A percentile compares a stretch with the other conserved stretches of the same genome.
These are phyloP conservation scores for Umimayanthus chanpuru DNA, from an alignment of 92 coral and sea anemone genomes.

Conservation along the genomic window DNA sequence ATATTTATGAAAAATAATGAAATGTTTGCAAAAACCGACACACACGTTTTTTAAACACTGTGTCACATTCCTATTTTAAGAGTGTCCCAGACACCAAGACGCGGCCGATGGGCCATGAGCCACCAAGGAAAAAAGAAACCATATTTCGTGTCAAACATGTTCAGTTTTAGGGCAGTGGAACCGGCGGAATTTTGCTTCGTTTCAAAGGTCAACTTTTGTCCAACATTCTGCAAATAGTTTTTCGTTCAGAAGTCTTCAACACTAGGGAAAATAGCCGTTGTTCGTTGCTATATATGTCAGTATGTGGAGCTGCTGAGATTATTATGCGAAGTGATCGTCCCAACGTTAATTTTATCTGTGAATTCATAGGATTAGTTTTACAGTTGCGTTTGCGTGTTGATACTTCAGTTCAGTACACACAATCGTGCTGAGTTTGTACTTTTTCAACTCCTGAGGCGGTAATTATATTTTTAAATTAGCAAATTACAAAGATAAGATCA, in stretches of 20 bases:
- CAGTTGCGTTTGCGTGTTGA: not conserved
- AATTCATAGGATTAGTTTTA: too few relatives aligned
- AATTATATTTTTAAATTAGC: not conserved
- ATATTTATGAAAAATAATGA: not conserved
- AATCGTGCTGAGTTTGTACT: not conserved
- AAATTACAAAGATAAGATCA: conserved; percentile 26
- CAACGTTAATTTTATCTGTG: too few relatives aligned
- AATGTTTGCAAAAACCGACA: not conserved
- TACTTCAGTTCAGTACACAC: not conserved
- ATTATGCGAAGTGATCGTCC: not conserved
- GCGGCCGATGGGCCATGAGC: not conserved
- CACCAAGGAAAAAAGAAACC: conserved; percentile 16
- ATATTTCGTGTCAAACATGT: conserved; percentile 14
- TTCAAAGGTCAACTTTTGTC: conserved; percentile 24
- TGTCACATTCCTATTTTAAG: not conserved
- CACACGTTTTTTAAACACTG: not conserved
- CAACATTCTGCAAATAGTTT: conserved; percentile 10
- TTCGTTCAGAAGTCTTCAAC: not conserved
- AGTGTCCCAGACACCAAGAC: not conserved
- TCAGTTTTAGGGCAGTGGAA: conserved; percentile 7
- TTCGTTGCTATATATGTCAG: too few relatives aligned
- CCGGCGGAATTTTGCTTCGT: conserved; percentile 9
- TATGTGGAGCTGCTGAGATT: not conserved
- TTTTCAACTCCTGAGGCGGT: conserved; percentile 12
- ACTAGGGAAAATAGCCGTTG: not conserved